Evolutionary conservation across 2,113 vertebrate species (phyloP), one percentile per base, ranked within the genome.

Genomic region (Panthera leo): DNA sequence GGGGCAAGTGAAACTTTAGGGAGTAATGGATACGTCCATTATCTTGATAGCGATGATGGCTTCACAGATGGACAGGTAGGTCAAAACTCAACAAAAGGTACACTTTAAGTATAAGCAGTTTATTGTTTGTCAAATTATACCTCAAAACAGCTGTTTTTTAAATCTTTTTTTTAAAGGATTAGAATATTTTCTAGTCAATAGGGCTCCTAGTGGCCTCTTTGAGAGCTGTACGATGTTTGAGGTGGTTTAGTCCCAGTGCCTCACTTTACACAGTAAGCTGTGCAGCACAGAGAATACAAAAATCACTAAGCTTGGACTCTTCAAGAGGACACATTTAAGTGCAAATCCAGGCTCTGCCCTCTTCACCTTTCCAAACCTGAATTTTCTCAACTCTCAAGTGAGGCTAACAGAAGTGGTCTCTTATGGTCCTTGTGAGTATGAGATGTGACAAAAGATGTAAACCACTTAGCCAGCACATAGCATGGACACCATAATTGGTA

Each of bases 81-180:
- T 73, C 70, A 48, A 95, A 93, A 91, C 14, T 86, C n/a, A 93
- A n/a, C n/a, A 90, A 85, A 90, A 85, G 89, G 23, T 29, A 91
- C 3, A 70, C 9, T 63, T 68, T 91, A 73, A 93, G 48, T 73
- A 39, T 65, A 4, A 10, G 34, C 7, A 61, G 5, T 85, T 91
- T 93, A 25, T 65, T 42, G 3, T 85, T 36, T 85, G 13, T 80
- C 19, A 65, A 65, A 23, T 58, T 51, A 39, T n/a, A 36, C 5
- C 42, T 65, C 15, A 80, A 27, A 45, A 0, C 88, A 63, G 11
- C 6, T 87, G 3, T 31, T 68, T 73, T 76, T 31, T 10, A 91
- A 83, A 63, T 58, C 29, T 80, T 51, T 55, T 55, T 31, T 48
- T 76, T 76, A 2, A 29, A 31, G 2, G 13, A 42, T 55, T 63